These are phyloP conservation scores for Eulithis prunata DNA, from an alignment of 2,888 invertebrate species.

Conservation along the genomic window DNA sequence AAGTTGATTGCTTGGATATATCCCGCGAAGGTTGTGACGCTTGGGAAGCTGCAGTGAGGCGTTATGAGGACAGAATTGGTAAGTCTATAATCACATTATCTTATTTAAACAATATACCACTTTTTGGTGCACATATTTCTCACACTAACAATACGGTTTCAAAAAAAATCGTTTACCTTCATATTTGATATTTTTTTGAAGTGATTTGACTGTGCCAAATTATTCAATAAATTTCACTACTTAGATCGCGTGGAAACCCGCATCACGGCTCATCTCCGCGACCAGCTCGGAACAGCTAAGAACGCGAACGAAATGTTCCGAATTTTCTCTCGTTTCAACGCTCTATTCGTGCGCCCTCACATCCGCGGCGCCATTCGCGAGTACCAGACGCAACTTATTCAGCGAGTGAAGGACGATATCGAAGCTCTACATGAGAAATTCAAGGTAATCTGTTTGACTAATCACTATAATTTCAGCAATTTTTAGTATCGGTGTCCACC, in stretches of 20 bases:
- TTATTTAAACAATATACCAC: no score
- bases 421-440: slow-evolving; percentile 99
- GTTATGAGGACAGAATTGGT: slow-evolving; percentile 98
- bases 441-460: slow-evolving; percentile 85
- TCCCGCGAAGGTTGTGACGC: slow-evolving; percentile 98
- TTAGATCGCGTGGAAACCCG: slow-evolving; percentile 96
- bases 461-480: no score
- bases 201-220: no score
- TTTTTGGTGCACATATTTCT: no score
- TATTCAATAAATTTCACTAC: not conserved
- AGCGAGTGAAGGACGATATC: slow-evolving; percentile 99
- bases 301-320: slow-evolving; percentile 99
- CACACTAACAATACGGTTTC: no score
- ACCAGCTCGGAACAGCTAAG: slow-evolving; percentile 98
- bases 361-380: slow-evolving; percentile 99
- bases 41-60: slow-evolving; percentile 98
- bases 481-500: no score
- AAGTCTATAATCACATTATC: slow-evolving; percentile 21
- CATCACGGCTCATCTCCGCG: slow-evolving; percentile 98
- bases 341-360: slow-evolving; percentile 98
- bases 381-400: slow-evolving; percentile 99
- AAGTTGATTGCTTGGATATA: slow-evolving; percentile 98
- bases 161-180: no score
- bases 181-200: no score
- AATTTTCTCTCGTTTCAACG: slow-evolving; percentile 99